Evolutionary conservation across 2,113 vertebrate genomes (phyloP).

Genomic region (Sula dactylatra): DNA sequence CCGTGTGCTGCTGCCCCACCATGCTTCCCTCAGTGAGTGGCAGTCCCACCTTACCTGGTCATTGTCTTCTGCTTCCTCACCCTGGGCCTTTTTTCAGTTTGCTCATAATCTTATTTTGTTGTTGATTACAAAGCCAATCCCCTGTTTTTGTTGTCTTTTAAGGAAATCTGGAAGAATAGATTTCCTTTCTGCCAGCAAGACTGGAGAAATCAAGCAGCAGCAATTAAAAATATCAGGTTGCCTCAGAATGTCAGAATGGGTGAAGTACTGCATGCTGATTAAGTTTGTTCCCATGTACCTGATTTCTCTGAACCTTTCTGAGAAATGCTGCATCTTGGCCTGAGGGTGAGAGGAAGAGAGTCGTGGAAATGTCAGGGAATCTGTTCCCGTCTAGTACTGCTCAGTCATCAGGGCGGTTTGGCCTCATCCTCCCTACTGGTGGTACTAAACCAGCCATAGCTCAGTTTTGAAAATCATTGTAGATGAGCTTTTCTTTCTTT

Average conservation of each 20-base stretch:
- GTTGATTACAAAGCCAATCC: background rate
- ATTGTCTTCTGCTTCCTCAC: background rate
- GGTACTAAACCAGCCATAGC: background rate
- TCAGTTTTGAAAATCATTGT: background rate
- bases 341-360: background rate
- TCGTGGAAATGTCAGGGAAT: background rate
- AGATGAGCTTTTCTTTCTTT: background rate
- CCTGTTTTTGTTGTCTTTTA: background rate
- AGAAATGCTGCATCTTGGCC: background rate
- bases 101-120: background rate
- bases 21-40: accelerated
- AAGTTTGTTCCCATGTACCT: background rate
- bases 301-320: background rate
- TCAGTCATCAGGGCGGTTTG: background rate
- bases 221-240: background rate
- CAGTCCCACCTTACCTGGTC: background rate
- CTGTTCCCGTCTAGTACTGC: background rate
- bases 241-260: background rate
- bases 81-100: background rate
- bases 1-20: accelerated
- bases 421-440: background rate
- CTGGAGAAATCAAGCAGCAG: background rate
- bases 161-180: background rate
- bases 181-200: background rate
- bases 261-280: background rate